These are phyloP conservation scores for Brachyistius frenatus DNA, from an alignment of 2,113 vertebrate genomes.

Conservation along the genomic window DNA sequence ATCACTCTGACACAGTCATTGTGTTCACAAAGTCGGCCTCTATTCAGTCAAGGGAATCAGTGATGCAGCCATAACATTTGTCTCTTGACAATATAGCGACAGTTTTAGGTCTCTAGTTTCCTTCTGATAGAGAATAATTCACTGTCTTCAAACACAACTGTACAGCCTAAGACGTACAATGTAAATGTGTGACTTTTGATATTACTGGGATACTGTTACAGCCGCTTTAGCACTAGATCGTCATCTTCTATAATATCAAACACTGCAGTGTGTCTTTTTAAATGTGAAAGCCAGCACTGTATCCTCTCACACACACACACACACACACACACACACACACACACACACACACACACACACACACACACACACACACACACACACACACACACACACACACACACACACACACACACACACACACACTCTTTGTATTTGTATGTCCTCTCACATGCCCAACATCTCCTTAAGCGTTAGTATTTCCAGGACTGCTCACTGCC, in stretches of 20 bases:
- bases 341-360: too few species aligned
- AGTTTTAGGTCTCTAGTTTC: slow-evolving; percentile 70
- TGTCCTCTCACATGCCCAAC: slow-evolving; percentile 35
- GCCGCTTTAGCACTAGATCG: neutral
- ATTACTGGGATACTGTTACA: slow-evolving; percentile 23
- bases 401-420: too few species aligned
- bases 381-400: neutral
- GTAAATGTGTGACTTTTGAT: slow-evolving; percentile 46
- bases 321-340: neutral
- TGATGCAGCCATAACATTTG: slow-evolving; percentile 56
- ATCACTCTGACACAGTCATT: slow-evolving; percentile 67
- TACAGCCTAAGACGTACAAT: slow-evolving; percentile 29
- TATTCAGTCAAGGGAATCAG: slow-evolving; percentile 67
- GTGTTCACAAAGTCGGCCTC: slow-evolving; percentile 66
- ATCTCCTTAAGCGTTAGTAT: slow-evolving; percentile 52
- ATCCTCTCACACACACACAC: neutral
- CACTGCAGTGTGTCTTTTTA: slow-evolving; percentile 13
- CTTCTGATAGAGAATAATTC: slow-evolving; percentile 56
- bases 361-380: too few species aligned
- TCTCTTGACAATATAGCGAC: slow-evolving; percentile 58
- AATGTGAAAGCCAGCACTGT: slow-evolving; percentile 17
- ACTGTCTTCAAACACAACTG: slow-evolving; percentile 40
- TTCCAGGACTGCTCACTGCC: slow-evolving; percentile 49
- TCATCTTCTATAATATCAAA: slow-evolving; percentile 25
- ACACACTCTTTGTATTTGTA: neutral